A percentile compares a stretch with the other conserved stretches of the same genome.
phyloP scores from a whole-genome alignment of 2,113 vertebrate species.

The Cyanistes caeruleus region DNA sequence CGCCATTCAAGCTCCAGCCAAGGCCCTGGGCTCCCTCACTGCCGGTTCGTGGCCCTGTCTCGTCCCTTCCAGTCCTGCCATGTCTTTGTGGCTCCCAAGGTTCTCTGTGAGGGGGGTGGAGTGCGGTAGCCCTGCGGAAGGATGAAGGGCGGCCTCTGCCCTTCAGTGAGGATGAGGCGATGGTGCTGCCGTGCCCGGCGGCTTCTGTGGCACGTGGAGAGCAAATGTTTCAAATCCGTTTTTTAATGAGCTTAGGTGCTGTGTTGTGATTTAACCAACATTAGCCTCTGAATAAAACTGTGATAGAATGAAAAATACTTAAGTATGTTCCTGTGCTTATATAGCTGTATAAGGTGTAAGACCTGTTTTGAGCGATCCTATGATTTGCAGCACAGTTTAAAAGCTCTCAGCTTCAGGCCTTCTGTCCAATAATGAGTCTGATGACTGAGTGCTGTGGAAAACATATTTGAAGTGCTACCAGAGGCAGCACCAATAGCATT shows the following conservation, averaged over 20 bases:
- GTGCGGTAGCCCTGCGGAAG: too few species aligned
- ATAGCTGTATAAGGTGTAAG: neutral
- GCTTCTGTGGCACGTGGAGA: neutral
- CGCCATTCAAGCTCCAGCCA: neutral
- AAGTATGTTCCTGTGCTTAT: neutral
- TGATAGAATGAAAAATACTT: neutral
- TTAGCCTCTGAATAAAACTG: neutral
- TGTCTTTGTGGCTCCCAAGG: neutral
- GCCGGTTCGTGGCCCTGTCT: fast-evolving
- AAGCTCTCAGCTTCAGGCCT: neutral
- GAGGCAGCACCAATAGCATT: neutral
- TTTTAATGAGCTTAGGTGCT: neutral
- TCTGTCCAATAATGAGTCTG: neutral
- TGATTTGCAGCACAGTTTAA: neutral
- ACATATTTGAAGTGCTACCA: neutral
- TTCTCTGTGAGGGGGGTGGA: neutral
- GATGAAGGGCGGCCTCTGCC: fast-evolving
- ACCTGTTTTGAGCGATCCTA: neutral
- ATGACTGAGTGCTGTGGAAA: neutral
- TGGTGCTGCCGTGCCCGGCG: fast-evolving
- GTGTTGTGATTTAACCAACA: neutral
- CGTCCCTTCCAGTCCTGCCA: neutral
- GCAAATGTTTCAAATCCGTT: neutral
- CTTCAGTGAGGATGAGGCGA: neutral
- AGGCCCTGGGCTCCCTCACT: fast-evolving